Percentiles rank a stretch among this genome's conserved stretches.
These are phyloP conservation scores for Lasiurus cinereus DNA, from an alignment of 2,113 vertebrate genomes.

Conservation along the genomic window DNA sequence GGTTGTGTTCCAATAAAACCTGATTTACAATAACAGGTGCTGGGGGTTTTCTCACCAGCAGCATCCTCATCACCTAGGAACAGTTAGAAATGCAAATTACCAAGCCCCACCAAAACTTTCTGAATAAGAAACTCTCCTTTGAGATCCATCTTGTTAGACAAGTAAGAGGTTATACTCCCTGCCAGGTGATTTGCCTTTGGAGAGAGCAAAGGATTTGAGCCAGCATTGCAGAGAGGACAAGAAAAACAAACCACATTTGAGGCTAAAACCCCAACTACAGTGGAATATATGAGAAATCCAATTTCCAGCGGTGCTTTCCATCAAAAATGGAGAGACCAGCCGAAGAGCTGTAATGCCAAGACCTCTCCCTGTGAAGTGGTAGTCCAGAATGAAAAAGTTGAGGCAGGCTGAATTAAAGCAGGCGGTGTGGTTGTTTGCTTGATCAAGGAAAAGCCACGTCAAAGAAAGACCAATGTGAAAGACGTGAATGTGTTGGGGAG, in stretches of 20 bases:
- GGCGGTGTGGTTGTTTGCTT: not conserved
- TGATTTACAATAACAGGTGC: not conserved
- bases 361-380: not conserved
- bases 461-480: not conserved
- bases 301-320: not conserved
- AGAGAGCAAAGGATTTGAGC: not conserved
- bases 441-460: not conserved
- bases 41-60: not conserved
- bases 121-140: not conserved
- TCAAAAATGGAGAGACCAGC: not conserved
- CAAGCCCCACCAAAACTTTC: not conserved
- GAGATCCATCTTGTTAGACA: not conserved
- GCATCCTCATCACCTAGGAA: not conserved
- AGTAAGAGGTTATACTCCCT: not conserved
- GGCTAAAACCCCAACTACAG: not conserved
- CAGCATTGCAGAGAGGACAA: not conserved
- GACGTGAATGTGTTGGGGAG: not conserved
- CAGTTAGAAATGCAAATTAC: constrained; percentile 30
- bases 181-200: not conserved
- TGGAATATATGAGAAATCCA: not conserved
- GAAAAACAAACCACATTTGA: not conserved
- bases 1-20: not conserved
- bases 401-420: not conserved
- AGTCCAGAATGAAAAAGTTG: not conserved
- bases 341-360: not conserved